Evolutionary conservation across 2,888 invertebrate genomes (phyloP), one percentile per base, ranked within the genome.

Genomic region (Apotomis turbidana): DNA sequence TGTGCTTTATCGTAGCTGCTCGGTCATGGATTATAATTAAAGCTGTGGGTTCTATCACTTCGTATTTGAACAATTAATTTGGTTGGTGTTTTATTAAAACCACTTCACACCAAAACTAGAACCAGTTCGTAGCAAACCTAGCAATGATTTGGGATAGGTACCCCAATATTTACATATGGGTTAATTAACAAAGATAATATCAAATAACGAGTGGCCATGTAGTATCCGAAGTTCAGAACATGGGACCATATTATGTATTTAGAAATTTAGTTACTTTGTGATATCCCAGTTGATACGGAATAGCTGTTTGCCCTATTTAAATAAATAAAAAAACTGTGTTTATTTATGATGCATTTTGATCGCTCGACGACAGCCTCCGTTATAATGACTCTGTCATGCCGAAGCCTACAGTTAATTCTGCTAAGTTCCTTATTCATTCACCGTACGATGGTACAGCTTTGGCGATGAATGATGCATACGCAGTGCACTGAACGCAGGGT

Each of bases 401-500:
- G 27, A 55, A 12, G 10, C 4, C 13, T 64, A 64, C 44, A 46
- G 64, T 55, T 64, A 55, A 55, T 46, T 64, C 55, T 64, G 52
- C 54, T 54, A 55, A 66, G 54, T n/a, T 46, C 46, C 55, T 57
- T 51, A 62, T 51, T 57, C 54, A 46, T 57, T 57, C 66, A 57
- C 27, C 46, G 12, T 46, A 57, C 44, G 27, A 10, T 58, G 38
- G 27, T 8, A 57, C 46, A n/a, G 66, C 55, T 36, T 57, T 51
- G 41, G 13, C 44, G 41, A 70, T 59, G 51, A 52, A 70, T 63
- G 64, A 64, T 66, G 58, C 70, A 64, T 44, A 64, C 52, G 52
- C 59, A 44, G 52, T 70, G 70, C 64, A 62, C 49, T 51, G 69
- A 69, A 49, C 59, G 64, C 59, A 59, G 44, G 46, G 52, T 59